These are phyloP conservation scores for Caenorhabditis sp. DNA, from an alignment of 2,888 invertebrate genomes.

Conservation along the genomic window DNA sequence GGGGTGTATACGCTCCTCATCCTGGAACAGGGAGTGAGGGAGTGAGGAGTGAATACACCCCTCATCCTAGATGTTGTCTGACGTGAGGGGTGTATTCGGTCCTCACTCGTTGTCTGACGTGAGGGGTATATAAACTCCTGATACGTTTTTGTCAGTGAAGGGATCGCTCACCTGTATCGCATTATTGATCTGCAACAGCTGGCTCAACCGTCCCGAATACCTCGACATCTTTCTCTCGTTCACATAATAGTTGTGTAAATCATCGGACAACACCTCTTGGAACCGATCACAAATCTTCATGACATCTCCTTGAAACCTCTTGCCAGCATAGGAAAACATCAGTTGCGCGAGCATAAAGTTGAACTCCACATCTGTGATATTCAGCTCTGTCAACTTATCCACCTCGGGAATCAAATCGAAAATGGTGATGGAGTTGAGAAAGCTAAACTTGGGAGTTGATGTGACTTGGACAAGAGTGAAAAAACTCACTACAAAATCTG, in stretches of 20 bases:
- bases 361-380: slow-evolving; percentile 31
- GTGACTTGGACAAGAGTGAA: no score
- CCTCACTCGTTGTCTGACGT: no score
- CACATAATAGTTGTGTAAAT: slow-evolving; percentile 66
- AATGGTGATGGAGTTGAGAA: slow-evolving; percentile 26
- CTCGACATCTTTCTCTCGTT: slow-evolving; percentile 53
- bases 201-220: slow-evolving; percentile 65
- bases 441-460: slow-evolving; percentile 17
- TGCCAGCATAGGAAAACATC: slow-evolving; percentile 32
- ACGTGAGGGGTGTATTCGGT: no score
- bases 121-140: no score
- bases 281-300: slow-evolving; percentile 40
- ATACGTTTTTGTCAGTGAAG: no score
- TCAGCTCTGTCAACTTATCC: not conserved
- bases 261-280: slow-evolving; percentile 42
- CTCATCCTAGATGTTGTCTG: no score
- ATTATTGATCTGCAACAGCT: slow-evolving; percentile 66
- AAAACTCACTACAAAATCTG: slow-evolving; percentile 31
- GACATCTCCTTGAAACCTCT: slow-evolving; percentile 38
- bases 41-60: no score
- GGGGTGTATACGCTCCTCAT: no score
- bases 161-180: slow-evolving; percentile 66
- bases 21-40: no score
- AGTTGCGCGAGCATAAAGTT: slow-evolving; percentile 38
- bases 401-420: slow-evolving; percentile 5